Evolutionary conservation across 2,113 vertebrate species (phyloP), one percentile per base, ranked within the genome.

Genomic region (Vulpes vulpes): DNA sequence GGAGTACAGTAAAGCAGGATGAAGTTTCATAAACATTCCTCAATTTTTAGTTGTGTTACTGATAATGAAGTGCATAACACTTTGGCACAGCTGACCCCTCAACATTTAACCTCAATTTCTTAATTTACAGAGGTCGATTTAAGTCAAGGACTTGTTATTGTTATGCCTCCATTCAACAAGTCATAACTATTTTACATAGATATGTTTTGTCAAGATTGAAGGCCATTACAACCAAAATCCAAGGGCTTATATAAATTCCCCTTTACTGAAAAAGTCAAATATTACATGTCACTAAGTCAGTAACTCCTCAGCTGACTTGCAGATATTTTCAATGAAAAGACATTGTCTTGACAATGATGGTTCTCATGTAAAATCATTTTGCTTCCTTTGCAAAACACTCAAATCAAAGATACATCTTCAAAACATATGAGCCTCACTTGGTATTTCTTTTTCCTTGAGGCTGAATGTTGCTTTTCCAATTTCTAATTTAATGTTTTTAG

Each of bases 161-260:
- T 59, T 49, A 64, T 53, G 78, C 17, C n/a, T 64, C 16, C 49
- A 7, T 49, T 78, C 59, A 92, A 27, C 12, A 86, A 60, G 53
- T 79, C n/a, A n/a, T 55, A 55, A 76, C 67, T 38, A 2, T 86
- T 71, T 79, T 20, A 43, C 3, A 7, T 3, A 30, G 65, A 2
- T 74, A 27, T 71, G 23, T 90, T 92, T 94, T 53, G 14, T 83
- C 73, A 90, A 71, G 30, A 17, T 79, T 43, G 27, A 81, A 81
- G 12, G 43, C 22, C 73, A 73, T 89, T 16, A n/a, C 16, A 71
- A 55, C 22, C n/a, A 88, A 88, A 94, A 49, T 43, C 53, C 85
- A 89, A 59, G 38, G n/a, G 19, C 53, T 22, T 78, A 1, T 49
- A n/a, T 76, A 92, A 95, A 69, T 82, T 27, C 32, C 64, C 6